phyloP scores from a whole-genome alignment of 2,888 invertebrate species.

The Trachelus troglodyta region DNA sequence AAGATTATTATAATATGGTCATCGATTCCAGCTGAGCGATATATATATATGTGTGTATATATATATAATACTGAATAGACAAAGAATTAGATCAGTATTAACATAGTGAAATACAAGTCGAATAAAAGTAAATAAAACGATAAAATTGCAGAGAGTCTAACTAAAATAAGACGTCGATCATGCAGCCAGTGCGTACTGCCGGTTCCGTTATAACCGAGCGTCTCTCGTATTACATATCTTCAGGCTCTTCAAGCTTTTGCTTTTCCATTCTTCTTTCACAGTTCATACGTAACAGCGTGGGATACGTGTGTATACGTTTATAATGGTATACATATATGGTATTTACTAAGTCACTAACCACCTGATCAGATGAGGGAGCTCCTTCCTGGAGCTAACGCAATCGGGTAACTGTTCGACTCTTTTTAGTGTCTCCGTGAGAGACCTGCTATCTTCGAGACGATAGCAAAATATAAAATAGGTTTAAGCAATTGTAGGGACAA shows the following conservation, averaged over 20 bases:
- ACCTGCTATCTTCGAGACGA: neutral
- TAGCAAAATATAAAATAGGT: neutral
- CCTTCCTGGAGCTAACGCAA: conserved; percentile 8
- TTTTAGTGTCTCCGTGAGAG: neutral
- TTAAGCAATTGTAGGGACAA: neutral
- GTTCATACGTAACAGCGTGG: neutral
- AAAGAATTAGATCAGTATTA: neutral
- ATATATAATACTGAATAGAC: too few relatives aligned
- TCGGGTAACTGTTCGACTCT: conserved; percentile 9
- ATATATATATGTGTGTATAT: too few relatives aligned
- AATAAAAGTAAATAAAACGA: neutral
- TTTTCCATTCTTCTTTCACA: conserved; percentile 8
- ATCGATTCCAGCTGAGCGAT: too few relatives aligned
- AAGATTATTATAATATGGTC: too few relatives aligned
- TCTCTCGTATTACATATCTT: neutral
- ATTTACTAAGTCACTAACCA: neutral
- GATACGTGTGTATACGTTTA: neutral
- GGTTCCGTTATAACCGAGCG: neutral
- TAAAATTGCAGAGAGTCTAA: neutral
- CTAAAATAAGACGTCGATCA: neutral
- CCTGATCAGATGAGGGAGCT: neutral
- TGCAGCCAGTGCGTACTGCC: neutral
- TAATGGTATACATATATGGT: neutral
- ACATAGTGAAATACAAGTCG: neutral
- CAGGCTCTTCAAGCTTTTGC: conserved; percentile 12